Evolutionary conservation across 2,113 vertebrate genomes (phyloP).

Genomic region (Mobula hypostoma): DNA sequence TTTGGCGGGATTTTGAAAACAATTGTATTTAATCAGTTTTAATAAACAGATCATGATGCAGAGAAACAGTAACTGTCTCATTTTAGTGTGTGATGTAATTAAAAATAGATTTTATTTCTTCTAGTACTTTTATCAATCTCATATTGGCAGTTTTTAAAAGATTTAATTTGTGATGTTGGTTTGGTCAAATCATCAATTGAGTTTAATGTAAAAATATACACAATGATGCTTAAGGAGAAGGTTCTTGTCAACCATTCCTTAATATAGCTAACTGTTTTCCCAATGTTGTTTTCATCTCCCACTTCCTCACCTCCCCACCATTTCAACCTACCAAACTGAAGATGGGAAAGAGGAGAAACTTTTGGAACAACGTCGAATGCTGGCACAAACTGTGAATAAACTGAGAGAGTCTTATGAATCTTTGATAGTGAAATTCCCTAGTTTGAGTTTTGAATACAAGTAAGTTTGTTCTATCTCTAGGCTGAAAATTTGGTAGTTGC

Average conservation of each 20-base stretch:
- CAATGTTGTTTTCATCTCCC: too few species aligned
- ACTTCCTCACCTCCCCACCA: too few species aligned
- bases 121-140: not conserved
- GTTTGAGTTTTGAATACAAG: slow-evolving; percentile 83
- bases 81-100: not conserved
- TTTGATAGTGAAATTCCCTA: slow-evolving; percentile 74
- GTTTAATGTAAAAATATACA: not conserved
- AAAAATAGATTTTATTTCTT: not conserved
- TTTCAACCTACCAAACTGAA: slow-evolving; percentile 35
- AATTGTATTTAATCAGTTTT: not conserved
- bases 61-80: not conserved
- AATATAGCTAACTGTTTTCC: not conserved
- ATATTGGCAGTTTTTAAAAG: not conserved
- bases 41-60: not conserved
- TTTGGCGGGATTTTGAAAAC: slow-evolving; percentile 44
- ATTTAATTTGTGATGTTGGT: not conserved
- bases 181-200: not conserved
- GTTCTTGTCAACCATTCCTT: not conserved
- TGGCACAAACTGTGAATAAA: slow-evolving; percentile 57
- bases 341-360: slow-evolving; percentile 73
- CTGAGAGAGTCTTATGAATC: slow-evolving; percentile 69
- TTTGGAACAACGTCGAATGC: slow-evolving; percentile 60
- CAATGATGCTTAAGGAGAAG: not conserved
- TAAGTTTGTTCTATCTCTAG: slow-evolving; percentile 49
- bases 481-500: not conserved